phyloP scores from a whole-genome alignment of 2,888 invertebrate genomes.

The Hofmannophila pseudospretella region DNA sequence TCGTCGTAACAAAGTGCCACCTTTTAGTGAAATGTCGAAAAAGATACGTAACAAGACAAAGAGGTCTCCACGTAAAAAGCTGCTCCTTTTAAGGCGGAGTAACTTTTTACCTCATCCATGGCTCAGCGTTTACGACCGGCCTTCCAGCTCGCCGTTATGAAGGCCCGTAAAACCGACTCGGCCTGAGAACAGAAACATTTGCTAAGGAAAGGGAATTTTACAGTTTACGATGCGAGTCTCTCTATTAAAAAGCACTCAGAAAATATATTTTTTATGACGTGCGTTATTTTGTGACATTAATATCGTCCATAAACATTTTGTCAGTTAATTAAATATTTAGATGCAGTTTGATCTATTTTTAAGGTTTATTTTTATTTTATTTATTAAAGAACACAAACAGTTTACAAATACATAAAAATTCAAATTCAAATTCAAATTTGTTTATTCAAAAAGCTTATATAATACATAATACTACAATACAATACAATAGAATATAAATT shows the following conservation, averaged over 20 bases:
- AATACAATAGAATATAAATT: too few species aligned
- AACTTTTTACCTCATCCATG: conserved; percentile 5
- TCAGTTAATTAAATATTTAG: conserved; percentile 1
- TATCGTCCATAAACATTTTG: conserved; percentile 10
- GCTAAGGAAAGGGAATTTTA: conserved; percentile 39
- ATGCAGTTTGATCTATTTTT: too few species aligned
- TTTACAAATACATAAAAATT: too few species aligned
- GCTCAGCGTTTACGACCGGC: conserved; percentile 27
- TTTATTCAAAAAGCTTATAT: too few species aligned
- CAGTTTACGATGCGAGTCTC: conserved; percentile 43
- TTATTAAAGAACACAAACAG: too few species aligned
- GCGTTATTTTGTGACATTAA: conserved; percentile 38
- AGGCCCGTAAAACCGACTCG: conserved; percentile 23
- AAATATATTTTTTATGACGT: conserved; percentile 34
- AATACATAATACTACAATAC: too few species aligned
- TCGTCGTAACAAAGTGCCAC: too few species aligned
- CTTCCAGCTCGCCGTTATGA: conserved; percentile 20
- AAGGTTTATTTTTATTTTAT: too few species aligned
- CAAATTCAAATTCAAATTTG: too few species aligned
- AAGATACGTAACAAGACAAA: too few species aligned
- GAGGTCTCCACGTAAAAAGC: too few species aligned
- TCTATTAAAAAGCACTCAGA: conserved; percentile 44
- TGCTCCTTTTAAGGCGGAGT: neutral
- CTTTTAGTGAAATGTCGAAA: too few species aligned
- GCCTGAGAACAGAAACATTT: conserved; percentile 38